Conservation (phyloP, 2,888 invertebrate species). For the Lasioglossum malachurum region DNA sequence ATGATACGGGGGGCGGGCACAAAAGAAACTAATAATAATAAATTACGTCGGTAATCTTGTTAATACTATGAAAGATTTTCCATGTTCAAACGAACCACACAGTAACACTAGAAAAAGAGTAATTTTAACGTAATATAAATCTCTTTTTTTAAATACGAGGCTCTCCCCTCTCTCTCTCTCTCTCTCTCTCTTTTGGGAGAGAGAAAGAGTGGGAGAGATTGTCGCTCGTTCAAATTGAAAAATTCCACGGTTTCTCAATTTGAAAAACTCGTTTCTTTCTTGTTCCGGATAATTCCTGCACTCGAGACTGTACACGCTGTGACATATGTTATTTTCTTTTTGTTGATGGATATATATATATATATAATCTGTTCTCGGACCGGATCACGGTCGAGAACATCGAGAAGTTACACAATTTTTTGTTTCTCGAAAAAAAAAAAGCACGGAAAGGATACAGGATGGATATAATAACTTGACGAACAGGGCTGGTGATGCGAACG, state of each 20-base stretch:
- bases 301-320: background rate
- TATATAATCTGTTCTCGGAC: background rate
- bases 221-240: background rate
- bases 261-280: background rate
- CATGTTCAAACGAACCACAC: background rate
- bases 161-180: background rate
- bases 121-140: background rate
- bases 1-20: background rate
- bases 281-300: background rate
- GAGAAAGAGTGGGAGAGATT: background rate
- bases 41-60: slow-evolving; percentile 6
- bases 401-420: slow-evolving; percentile 60
- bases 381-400: background rate
- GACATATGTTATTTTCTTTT: background rate
- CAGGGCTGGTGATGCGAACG: slow-evolving; percentile 84
- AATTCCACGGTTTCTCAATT: background rate
- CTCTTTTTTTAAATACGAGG: slow-evolving; percentile 9
- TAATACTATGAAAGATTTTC: slow-evolving; percentile 6
- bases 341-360: background rate
- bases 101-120: background rate
- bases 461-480: slow-evolving; percentile 80
- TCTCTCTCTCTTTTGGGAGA: background rate
- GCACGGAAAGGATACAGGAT: slow-evolving; percentile 76
- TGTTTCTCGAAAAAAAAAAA: slow-evolving; percentile 33
- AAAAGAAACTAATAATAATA: slow-evolving; percentile 18